Evolutionary conservation across 1,140 invertebrate genomes (phyloP).

Genomic region (Polypedilum vanderplanki): DNA sequence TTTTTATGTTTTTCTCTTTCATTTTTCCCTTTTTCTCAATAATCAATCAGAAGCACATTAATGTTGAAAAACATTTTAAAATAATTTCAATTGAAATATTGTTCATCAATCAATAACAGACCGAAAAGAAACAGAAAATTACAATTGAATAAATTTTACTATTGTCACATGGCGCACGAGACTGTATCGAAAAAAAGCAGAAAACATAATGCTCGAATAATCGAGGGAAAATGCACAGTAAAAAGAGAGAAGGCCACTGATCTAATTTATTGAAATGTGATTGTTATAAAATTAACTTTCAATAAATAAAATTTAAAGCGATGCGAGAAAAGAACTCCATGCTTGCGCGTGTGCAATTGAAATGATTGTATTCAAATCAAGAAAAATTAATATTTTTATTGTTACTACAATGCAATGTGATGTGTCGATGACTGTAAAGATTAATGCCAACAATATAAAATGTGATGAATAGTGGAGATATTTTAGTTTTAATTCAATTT

Average conservation of each 20-base stretch:
- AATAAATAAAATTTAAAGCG: not conserved
- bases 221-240: not conserved
- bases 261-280: not conserved
- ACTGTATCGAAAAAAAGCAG: too few relatives aligned
- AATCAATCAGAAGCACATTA: not conserved
- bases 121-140: not conserved
- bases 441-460: too few relatives aligned
- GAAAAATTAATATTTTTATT: too few relatives aligned
- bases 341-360: too few relatives aligned
- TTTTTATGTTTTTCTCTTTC: not conserved
- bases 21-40: not conserved
- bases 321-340: too few relatives aligned
- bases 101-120: conserved; percentile 6
- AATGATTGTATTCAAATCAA: too few relatives aligned
- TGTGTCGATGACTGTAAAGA: too few relatives aligned
- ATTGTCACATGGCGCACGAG: not conserved
- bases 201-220: not conserved
- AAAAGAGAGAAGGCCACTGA: not conserved
- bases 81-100: conserved; percentile 3
- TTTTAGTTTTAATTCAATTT: too few relatives aligned
- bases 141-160: not conserved
- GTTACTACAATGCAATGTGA: too few relatives aligned
- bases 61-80: not conserved
- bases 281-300: conserved; percentile 15
- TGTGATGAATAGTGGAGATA: too few relatives aligned